These are phyloP conservation scores for Pantherophis alleghaniensis DNA, from an alignment of 2,797 vertebrate species.

Conservation along the genomic window DNA sequence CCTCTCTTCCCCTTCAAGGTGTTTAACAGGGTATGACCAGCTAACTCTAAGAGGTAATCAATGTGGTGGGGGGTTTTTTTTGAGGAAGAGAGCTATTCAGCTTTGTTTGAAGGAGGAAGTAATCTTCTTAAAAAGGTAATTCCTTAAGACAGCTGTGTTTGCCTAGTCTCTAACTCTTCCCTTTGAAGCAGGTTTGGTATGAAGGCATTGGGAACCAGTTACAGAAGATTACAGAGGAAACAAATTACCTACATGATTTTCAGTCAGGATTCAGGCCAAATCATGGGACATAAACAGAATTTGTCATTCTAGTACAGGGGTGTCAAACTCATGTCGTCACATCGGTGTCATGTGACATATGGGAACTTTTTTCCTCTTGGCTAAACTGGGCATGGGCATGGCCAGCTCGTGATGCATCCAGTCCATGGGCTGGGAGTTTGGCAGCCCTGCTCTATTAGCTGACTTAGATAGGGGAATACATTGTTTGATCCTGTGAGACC, in stretches of 20 bases:
- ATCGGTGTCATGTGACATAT: too few species aligned
- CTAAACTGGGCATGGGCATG: too few species aligned
- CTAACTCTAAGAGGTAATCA: background rate
- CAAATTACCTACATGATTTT: background rate
- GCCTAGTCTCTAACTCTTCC: background rate
- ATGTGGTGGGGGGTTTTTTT: background rate
- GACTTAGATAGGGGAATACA: background rate
- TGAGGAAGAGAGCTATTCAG: background rate
- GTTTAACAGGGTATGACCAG: background rate
- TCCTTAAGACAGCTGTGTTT: background rate
- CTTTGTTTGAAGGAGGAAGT: background rate
- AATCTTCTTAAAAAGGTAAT: background rate
- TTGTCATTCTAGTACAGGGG: background rate
- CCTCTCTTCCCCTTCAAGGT: background rate
- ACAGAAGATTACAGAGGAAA: background rate
- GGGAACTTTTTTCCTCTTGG: too few species aligned
- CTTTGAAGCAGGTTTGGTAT: background rate
- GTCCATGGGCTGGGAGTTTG: too few species aligned
- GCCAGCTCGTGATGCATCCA: too few species aligned
- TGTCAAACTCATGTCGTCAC: too few species aligned
- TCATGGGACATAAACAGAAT: background rate
- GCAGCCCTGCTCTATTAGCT: background rate
- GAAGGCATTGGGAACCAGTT: background rate
- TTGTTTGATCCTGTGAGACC: background rate
- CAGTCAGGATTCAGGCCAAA: background rate